phyloP scores from a whole-genome alignment of 2,113 vertebrate genomes.

The Cottus gobio region DNA sequence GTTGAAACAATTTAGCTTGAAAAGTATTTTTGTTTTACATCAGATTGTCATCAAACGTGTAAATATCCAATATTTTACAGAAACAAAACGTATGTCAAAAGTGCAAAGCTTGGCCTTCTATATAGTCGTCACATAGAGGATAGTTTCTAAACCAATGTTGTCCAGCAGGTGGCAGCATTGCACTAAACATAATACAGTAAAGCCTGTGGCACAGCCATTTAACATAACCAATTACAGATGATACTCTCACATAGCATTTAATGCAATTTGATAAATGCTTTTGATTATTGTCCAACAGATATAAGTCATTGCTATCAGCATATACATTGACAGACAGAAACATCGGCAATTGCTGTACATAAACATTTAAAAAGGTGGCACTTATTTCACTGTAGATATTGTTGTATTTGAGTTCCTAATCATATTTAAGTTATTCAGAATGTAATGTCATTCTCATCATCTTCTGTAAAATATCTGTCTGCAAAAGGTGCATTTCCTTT shows the following conservation, averaged over 20 bases:
- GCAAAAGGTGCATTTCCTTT: neutral
- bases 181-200: neutral
- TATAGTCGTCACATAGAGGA: neutral
- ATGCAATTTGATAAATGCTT: neutral
- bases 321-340: neutral
- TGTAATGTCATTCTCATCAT: neutral
- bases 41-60: no score
- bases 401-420: neutral
- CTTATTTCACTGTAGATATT: neutral
- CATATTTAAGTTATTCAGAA: neutral
- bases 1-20: neutral
- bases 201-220: neutral
- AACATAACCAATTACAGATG: neutral
- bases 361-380: neutral
- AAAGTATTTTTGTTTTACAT: neutral
- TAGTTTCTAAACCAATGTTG: neutral
- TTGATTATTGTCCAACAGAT: neutral
- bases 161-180: conserved; percentile 45
- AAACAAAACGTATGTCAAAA: neutral
- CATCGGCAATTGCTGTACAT: neutral
- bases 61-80: neutral
- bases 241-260: neutral
- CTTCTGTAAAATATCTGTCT: neutral
- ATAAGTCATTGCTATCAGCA: no score
- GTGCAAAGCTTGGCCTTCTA: neutral